Conservation (phyloP, 2,797 vertebrate species). For the Ciconia nigra region DNA sequence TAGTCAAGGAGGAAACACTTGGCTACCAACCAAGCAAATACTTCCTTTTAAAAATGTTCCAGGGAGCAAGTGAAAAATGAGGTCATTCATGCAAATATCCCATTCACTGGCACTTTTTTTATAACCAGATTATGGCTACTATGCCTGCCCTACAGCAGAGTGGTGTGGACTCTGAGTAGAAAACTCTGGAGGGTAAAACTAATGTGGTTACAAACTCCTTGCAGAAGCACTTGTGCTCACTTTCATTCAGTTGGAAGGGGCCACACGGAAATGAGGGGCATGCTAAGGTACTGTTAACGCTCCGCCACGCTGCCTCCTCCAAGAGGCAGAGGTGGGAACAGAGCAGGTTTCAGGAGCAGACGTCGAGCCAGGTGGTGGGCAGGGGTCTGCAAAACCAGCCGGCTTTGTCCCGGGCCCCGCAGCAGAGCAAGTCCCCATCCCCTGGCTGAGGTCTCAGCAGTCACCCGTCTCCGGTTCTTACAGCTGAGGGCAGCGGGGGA, state of each 20-base stretch:
- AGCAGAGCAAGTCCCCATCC: not conserved
- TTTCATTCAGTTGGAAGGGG: not conserved
- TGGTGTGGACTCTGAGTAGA: not conserved
- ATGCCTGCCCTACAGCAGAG: not conserved
- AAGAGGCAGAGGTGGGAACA: not conserved
- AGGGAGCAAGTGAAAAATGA: not conserved
- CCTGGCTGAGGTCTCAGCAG: not conserved
- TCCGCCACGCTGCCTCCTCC: not conserved
- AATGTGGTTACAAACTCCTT: not conserved
- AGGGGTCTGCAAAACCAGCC: not conserved
- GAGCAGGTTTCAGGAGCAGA: not conserved
- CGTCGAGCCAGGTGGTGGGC: fast-evolving
- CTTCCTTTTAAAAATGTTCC: slow-evolving; percentile 14
- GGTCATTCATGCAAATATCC: not conserved
- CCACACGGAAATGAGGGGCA: not conserved
- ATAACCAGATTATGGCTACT: not conserved
- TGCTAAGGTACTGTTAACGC: not conserved
- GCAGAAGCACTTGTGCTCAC: not conserved
- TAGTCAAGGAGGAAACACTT: slow-evolving; percentile 55
- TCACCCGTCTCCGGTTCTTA: fast-evolving
- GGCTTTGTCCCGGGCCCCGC: not conserved
- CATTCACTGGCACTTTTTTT: not conserved
- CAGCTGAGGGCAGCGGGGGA: not conserved
- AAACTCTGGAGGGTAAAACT: not conserved
- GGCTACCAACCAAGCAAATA: slow-evolving; percentile 40